These are phyloP conservation scores for Dasysyrphus tricinctus DNA, from an alignment of 2,888 invertebrate species.

Conservation along the genomic window DNA sequence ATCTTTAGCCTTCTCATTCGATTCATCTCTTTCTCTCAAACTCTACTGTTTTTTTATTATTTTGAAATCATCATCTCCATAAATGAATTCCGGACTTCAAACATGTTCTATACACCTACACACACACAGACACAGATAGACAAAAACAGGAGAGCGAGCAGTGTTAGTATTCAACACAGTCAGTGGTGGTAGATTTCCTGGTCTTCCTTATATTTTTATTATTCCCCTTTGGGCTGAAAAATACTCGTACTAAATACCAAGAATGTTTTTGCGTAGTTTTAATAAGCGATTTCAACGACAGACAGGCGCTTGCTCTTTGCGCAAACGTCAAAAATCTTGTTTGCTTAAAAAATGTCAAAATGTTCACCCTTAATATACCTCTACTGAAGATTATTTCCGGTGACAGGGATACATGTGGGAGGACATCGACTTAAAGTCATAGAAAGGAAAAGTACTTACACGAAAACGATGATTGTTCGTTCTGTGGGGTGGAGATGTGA, in stretches of 20 bases:
- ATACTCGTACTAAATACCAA: conserved; percentile 25
- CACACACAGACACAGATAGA: not conserved
- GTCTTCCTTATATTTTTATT: conserved; percentile 32
- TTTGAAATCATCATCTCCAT: conserved; percentile 40
- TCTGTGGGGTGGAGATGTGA: conserved; percentile 3
- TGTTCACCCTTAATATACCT: conserved; percentile 25
- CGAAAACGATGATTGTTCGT: conserved; percentile 14
- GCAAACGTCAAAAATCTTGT: conserved; percentile 59
- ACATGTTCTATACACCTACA: conserved; percentile 61
- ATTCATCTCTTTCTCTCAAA: conserved; percentile 25
- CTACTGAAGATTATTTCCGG: conserved; percentile 53
- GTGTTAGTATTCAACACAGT: conserved; percentile 24
- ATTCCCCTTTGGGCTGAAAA: conserved; percentile 27
- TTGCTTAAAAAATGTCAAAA: conserved; percentile 59
- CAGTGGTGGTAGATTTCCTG: conserved; percentile 48
- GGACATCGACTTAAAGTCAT: conserved; percentile 16
- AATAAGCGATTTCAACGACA: conserved; percentile 55
- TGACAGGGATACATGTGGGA: conserved; percentile 45
- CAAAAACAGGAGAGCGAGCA: conserved; percentile 13
- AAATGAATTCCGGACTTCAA: conserved; percentile 60
- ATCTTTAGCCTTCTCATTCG: not conserved
- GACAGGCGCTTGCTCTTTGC: conserved; percentile 51
- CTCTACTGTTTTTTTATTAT: conserved; percentile 4
- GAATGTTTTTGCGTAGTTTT: conserved; percentile 53
- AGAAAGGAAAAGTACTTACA: conserved; percentile 41